These are phyloP conservation scores for Python bivittatus DNA, from an alignment of 2,113 vertebrate genomes.

Conservation along the genomic window DNA sequence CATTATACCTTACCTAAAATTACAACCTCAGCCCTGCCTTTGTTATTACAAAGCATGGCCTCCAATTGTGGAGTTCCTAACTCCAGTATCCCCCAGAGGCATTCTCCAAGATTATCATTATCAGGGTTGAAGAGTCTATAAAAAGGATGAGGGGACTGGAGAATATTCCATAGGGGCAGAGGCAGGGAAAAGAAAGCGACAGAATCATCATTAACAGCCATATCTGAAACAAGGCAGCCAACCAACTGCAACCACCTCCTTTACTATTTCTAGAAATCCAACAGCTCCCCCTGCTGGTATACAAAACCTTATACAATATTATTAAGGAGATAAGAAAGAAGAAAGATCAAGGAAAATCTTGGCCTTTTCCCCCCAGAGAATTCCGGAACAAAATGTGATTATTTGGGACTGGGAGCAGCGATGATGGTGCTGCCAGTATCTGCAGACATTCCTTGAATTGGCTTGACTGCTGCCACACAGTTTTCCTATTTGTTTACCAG, in stretches of 20 bases:
- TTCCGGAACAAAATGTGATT: neutral
- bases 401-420: too few species aligned
- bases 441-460: neutral
- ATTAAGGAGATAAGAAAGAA: neutral
- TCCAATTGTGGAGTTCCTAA: conserved; percentile 54
- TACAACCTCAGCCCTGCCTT: conserved; percentile 40
- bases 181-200: conserved; percentile 15
- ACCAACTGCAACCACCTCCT: neutral
- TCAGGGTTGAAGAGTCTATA: conserved; percentile 58
- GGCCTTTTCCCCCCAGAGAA: neutral
- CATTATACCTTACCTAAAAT: neutral
- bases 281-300: conserved; percentile 66
- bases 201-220: conserved; percentile 20
- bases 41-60: conserved; percentile 49
- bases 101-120: conserved; percentile 50
- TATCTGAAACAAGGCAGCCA: neutral
- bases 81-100: conserved; percentile 48
- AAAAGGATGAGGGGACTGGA: conserved; percentile 61
- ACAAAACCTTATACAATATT: accelerated
- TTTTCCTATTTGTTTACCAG: neutral
- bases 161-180: conserved; percentile 61
- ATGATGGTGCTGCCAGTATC: neutral
- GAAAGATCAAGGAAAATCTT: neutral
- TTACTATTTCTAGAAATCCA: neutral
- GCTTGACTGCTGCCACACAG: neutral